Evolutionary conservation across 1,140 invertebrate species (phyloP).

Genomic region (Pseudomyrmex cubaensis): DNA sequence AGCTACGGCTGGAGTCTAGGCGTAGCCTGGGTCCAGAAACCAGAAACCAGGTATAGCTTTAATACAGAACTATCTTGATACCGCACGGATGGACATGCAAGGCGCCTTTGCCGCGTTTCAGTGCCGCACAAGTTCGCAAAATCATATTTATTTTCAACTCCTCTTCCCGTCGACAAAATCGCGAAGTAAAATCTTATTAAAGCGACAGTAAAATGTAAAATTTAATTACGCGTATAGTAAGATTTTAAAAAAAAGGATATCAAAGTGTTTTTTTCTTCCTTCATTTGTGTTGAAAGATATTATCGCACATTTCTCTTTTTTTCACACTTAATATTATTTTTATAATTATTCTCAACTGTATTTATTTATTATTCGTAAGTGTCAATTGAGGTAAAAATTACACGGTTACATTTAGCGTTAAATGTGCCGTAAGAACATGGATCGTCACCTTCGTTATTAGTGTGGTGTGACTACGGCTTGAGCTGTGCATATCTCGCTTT

Average conservation of each 20-base stretch:
- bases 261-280: background rate
- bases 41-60: constrained; percentile 75
- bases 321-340: background rate
- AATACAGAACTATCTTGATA: constrained; percentile 79
- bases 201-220: background rate
- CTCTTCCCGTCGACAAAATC: background rate
- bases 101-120: constrained; percentile 45
- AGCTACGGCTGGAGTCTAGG: constrained; percentile 70
- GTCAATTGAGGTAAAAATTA: constrained; percentile 51
- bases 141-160: constrained; percentile 50
- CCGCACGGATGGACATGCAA: constrained; percentile 43
- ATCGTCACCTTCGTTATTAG: constrained; percentile 43
- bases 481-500: constrained; percentile 43
- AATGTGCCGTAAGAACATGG: constrained; percentile 38
- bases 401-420: constrained; percentile 37
- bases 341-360: constrained; percentile 7
- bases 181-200: constrained; percentile 6
- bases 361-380: constrained; percentile 26
- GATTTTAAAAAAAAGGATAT: too few species aligned
- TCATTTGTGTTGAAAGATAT: background rate
- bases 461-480: constrained; percentile 12
- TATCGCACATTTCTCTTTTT: background rate
- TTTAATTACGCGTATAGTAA: background rate
- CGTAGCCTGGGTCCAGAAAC: constrained; percentile 75
- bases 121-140: constrained; percentile 40